Evolutionary conservation across 2,113 vertebrate genomes (phyloP), one percentile per base, ranked within the genome.

Genomic region (Puntigrus tetrazona): DNA sequence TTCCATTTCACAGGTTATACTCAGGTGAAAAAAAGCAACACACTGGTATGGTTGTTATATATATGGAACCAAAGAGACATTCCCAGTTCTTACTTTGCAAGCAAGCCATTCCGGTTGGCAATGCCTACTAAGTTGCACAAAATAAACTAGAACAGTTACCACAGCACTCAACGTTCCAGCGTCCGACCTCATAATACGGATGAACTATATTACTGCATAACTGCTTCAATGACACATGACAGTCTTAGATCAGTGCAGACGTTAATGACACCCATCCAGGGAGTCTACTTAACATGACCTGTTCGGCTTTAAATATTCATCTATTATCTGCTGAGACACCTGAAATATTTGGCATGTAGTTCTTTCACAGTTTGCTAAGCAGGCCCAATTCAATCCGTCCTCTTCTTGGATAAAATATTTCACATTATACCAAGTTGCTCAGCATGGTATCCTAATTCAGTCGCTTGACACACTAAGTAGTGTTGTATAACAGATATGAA

Each of bases 51-150:
- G 29, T n/a, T 38, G 29, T n/a, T 38, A 76, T 20, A 77, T 14
- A 69, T 8, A 67, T 59, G 31, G 41, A 4, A 16, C 18, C 14
- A 38, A 34, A 72, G 77, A 47, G 50, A 82, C 29, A n/a, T 41
- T 70, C 20, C 38, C 50, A 74, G 18, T 82, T 2, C 22, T 34
- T 57, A 20, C 27, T n/a, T 57, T 45, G 50, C 25, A 38, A 63
- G 38, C 63, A 61, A 87, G 38, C 36, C 29, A n/a, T 20, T 57
- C 18, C 20, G 61, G 25, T 59, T 80, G 25, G 52, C 59, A 72
- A 34, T 78, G 63, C 50, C 38, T 67, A 47, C 29, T 14, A 55
- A 63, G 57, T 9, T n/a, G 69, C 22, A 29, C 5, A 43, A 41
- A 57, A 77, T 43, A 36, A 41, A 36, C 55, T 3, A 69, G 31